Evolutionary conservation across 2,113 vertebrate species (phyloP).

Genomic region (Brienomyrus brachyistius): DNA sequence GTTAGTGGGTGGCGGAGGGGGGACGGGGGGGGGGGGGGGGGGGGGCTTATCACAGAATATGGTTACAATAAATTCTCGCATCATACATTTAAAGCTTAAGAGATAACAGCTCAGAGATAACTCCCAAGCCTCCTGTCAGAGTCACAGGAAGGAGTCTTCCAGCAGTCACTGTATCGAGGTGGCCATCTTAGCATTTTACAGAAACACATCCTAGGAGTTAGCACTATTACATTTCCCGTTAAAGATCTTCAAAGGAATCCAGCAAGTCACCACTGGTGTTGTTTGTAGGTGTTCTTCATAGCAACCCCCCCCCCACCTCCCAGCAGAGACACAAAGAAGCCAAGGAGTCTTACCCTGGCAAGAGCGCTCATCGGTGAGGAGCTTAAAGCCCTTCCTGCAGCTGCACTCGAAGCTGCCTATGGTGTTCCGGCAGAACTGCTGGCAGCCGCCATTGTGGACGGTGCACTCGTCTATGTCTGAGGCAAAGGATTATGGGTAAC

Average conservation of each 20-base stretch:
- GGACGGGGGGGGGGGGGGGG: neutral
- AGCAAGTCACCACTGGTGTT: slow-evolving; percentile 37
- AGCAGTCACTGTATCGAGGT: slow-evolving; percentile 12
- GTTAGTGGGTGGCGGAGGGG: neutral
- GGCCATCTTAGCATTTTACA: slow-evolving; percentile 26
- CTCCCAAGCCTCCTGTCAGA: neutral
- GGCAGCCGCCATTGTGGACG: slow-evolving; percentile 79
- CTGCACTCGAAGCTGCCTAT: slow-evolving; percentile 96
- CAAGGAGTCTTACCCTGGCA: slow-evolving; percentile 75
- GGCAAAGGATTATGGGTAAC: slow-evolving; percentile 30
- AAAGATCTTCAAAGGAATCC: slow-evolving; percentile 47
- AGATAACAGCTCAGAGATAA: neutral
- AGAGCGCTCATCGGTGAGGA: slow-evolving; percentile 89
- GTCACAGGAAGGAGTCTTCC: neutral
- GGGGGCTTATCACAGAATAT: neutral
- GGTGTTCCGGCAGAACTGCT: slow-evolving; percentile 95
- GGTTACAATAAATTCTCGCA: neutral
- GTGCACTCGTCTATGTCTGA: slow-evolving; percentile 95
- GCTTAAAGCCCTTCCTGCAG: slow-evolving; percentile 94
- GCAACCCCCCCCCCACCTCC: slow-evolving; percentile 9
- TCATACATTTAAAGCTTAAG: neutral
- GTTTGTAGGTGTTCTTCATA: slow-evolving; percentile 2
- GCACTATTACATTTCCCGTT: slow-evolving; percentile 21
- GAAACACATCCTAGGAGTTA: slow-evolving; percentile 25
- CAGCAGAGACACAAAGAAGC: neutral